Evolutionary conservation across 2,888 invertebrate species (phyloP), one percentile per base, ranked within the genome.

Genomic region (Drosophila meridiana): DNA sequence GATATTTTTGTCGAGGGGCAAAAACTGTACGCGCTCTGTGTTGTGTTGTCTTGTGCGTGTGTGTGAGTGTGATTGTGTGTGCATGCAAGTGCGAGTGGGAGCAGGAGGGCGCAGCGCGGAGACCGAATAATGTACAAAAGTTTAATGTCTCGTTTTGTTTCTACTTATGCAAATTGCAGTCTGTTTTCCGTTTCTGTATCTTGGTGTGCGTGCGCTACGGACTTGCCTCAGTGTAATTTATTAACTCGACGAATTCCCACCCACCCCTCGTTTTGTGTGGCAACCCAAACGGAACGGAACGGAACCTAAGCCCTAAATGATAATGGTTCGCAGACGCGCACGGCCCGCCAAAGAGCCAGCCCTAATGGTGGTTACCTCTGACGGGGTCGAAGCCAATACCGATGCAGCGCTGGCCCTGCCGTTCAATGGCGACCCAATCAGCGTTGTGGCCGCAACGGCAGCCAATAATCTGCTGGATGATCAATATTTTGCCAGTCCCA

Each of bases 401-500:
- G 64, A 52, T 13, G 64, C 67, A 14, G 38, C 72, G 59, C 40
- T 66, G 38, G 55, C 72, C 45, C 45, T 71, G 56, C 56, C 83
- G 4, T 59, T 83, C 20, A 76, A 76, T 69, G 82, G 70, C 32
- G 70, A 60, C 52, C 67, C 34, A 65, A 76, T 63, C 47, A 79
- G 50, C 64, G 74, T 67, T 32, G 79, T 68, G 38, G 71, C 74
- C 13, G 76, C 74, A 30, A 53, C 72, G n/a, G 59, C 71, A 28
- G 79, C 71, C 62, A 82, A 80, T 47, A 80, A 72, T 60, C 68
- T 90, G 32, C 73, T 91, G 45, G 93, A 93, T 40, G 93, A 93
- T 78, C 93, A 91, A 80, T 90, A 92, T 63, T 92, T 92, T 87
- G 92, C 93, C 36, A 93, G 93, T 73, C 93, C 93, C 14, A 93